Evolutionary conservation across 2,888 invertebrate species (phyloP).

Genomic region (Monopis laevigella): DNA sequence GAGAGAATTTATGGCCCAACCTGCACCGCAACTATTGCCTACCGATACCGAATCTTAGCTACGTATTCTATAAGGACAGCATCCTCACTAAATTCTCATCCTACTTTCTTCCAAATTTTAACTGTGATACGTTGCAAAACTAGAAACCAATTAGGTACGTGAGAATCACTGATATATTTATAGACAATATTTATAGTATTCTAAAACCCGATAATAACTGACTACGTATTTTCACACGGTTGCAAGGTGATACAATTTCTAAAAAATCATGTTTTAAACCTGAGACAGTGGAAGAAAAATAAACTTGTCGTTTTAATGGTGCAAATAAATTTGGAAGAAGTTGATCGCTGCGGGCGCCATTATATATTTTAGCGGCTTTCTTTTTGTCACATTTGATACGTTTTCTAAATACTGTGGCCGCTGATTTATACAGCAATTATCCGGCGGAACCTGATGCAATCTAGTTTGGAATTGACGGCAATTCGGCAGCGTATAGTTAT

Average conservation of each 20-base stretch:
- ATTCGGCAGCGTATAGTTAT: conserved; percentile 17
- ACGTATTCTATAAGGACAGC: conserved; percentile 6
- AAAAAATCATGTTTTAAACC: conserved; percentile 8
- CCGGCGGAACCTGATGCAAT: conserved; percentile 12
- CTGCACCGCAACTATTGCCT: not conserved
- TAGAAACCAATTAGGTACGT: conserved; percentile 14
- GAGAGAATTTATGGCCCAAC: conserved; percentile 7
- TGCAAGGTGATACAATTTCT: conserved; percentile 7
- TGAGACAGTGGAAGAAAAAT: conserved; percentile 9
- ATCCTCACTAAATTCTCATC: not conserved
- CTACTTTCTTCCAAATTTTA: not conserved
- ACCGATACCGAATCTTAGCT: not conserved
- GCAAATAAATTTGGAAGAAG: conserved; percentile 11
- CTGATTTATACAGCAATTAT: conserved; percentile 17
- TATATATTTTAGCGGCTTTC: conserved; percentile 12
- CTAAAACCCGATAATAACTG: conserved; percentile 11
- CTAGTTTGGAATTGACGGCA: conserved; percentile 20
- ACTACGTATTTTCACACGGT: conserved; percentile 5
- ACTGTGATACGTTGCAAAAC: conserved; percentile 8
- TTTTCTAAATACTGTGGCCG: conserved; percentile 11
- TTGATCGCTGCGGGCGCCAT: conserved; percentile 12
- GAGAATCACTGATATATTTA: conserved; percentile 4
- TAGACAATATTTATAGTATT: conserved; percentile 10
- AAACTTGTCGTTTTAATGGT: conserved; percentile 13
- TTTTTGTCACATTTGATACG: conserved; percentile 13